Evolutionary conservation across 2,888 invertebrate species (phyloP).

Genomic region (Eilema depressum): DNA sequence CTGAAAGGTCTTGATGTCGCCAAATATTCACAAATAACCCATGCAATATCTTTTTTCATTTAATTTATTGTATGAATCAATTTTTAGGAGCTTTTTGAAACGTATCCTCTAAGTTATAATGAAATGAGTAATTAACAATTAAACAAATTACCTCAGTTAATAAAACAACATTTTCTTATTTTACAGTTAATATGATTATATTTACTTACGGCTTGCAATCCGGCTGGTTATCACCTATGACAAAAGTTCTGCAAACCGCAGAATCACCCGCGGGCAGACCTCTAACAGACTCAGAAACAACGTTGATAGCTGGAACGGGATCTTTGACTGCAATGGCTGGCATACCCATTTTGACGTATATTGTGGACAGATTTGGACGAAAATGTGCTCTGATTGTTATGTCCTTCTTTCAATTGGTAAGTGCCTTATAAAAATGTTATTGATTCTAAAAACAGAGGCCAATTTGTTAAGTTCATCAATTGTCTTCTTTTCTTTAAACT

Average conservation of each 20-base stretch:
- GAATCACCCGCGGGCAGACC: conserved; percentile 65
- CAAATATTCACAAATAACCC: too few relatives aligned
- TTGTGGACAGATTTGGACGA: conserved; percentile 75
- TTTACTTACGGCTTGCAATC: conserved; percentile 74
- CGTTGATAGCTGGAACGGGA: conserved; percentile 77
- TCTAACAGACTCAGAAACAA: conserved; percentile 64
- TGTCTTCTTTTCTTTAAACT: too few relatives aligned
- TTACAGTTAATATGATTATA: conserved; percentile 70
- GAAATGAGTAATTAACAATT: too few relatives aligned
- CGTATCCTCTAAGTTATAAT: too few relatives aligned
- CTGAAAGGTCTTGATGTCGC: too few relatives aligned
- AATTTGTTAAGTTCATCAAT: background rate
- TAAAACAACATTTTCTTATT: background rate
- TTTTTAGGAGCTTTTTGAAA: background rate
- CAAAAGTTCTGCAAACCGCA: conserved; percentile 66
- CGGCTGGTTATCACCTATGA: conserved; percentile 80
- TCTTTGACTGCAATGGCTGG: conserved; percentile 74
- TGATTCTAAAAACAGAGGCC: background rate
- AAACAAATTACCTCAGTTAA: background rate
- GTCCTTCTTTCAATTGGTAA: conserved; percentile 77
- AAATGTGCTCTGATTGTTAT: conserved; percentile 74
- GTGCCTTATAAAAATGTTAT: conserved; percentile 37
- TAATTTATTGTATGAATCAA: background rate
- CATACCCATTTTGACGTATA: conserved; percentile 69
- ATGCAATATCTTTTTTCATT: too few relatives aligned